phyloP scores from a whole-genome alignment of 2,888 invertebrate genomes.

The Tipula confusa region DNA sequence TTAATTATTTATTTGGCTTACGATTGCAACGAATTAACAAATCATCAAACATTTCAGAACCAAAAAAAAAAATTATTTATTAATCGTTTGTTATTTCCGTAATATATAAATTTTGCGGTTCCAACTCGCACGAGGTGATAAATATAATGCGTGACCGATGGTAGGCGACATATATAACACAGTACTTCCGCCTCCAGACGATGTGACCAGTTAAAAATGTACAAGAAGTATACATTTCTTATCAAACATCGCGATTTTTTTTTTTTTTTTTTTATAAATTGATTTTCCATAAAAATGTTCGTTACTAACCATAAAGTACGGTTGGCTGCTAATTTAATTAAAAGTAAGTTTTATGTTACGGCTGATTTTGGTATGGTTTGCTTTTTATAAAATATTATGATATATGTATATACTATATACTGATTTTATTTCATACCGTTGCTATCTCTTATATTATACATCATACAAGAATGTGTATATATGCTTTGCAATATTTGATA shows the following conservation, averaged over 20 bases:
- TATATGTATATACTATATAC: neutral
- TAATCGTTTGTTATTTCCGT: neutral
- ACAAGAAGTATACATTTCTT: neutral
- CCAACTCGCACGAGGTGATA: neutral
- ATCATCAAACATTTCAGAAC: neutral
- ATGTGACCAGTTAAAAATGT: neutral
- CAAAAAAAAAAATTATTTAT: neutral
- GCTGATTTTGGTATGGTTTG: neutral
- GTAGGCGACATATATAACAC: neutral
- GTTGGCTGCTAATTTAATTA: neutral
- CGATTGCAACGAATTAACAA: conserved; percentile 4
- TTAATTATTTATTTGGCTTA: neutral
- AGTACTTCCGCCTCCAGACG: neutral
- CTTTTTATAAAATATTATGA: neutral
- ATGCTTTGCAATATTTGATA: neutral
- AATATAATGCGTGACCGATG: neutral
- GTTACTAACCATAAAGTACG: neutral
- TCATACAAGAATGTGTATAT: neutral
- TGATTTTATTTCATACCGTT: neutral
- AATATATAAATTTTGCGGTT: neutral
- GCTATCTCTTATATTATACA: neutral
- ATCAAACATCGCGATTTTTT: neutral
- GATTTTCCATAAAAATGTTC: conserved; percentile 12
- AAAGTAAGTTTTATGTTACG: neutral
- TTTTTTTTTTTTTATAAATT: neutral